Base-by-base conservation (phyloP, 2,888 invertebrate genomes). In the Poecilus cupreus region DNA sequence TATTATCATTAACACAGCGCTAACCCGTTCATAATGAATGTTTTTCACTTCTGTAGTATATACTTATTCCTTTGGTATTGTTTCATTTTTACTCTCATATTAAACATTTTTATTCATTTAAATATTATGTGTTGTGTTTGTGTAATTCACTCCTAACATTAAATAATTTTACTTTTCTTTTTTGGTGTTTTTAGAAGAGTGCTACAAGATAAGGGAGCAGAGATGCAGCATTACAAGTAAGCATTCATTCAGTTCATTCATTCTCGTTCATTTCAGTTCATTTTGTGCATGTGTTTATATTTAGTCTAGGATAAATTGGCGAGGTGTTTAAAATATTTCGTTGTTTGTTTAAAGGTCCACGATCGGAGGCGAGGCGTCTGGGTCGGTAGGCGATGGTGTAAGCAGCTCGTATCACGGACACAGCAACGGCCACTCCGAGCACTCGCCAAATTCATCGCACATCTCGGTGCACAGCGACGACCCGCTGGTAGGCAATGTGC, bases 181-280 rank as follows among this genome's bases (percentile, higher is more conserved):
- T 87, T 84, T 88, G 85, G 87, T 88, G 83, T 88, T 90, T 91
- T 83, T 90, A 93, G 93, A 91, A 90, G 92, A 89, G 91, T 92
- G 87, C 90, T 92, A 86, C 92, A 92, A 90, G 92, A 92, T 86
- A 92, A 92, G 88, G 91, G 89, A 87, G 90, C 91, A 88, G 92
- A 92, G 87, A 92, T 92, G 92, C 92, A 92, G 88, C 92, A 92
- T 87, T 93, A 92, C 88, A 91, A 92, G 92, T 93, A 90, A 92
- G 92, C 90, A 82, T 43, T 82, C 32, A 20, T 77, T 78, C 20
- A 39, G 13, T 74, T 75, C 16, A 64, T 64, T 64, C 64, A 32
- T 64, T 8, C 16, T 20, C 20, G 16, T 18, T 24, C 60, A 60
- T 60, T 46, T 57, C 13, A 32, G 72, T 72, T 46, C 20, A 43